Percentiles rank a stretch among this genome's conserved stretches.
Evolutionary conservation across 1,140 invertebrate genomes (phyloP).

Genomic region (Drosophila sproati): DNA sequence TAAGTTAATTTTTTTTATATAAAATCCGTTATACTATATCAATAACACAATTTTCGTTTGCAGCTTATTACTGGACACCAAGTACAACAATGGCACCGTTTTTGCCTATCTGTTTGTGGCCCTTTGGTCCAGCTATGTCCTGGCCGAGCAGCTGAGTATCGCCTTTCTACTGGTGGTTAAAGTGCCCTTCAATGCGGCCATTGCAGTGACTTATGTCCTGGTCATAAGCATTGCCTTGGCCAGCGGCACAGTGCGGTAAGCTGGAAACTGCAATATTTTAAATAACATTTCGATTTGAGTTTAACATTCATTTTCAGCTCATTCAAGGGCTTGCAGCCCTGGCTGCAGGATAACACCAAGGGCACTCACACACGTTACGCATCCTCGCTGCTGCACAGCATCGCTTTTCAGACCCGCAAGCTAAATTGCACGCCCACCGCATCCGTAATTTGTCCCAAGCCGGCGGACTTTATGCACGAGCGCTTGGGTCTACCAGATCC

Average conservation of each 20-base stretch:
- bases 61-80: constrained; percentile 71
- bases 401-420: constrained; percentile 86
- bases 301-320: constrained; percentile 85
- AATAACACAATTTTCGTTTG: not conserved
- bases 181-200: constrained; percentile 90
- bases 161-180: constrained; percentile 93
- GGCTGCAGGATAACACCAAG: constrained; percentile 92
- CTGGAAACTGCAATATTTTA: not conserved
- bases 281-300: not conserved
- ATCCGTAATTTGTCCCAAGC: constrained; percentile 80
- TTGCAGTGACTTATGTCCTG: constrained; percentile 91
- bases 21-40: not conserved
- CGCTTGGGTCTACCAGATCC: constrained; percentile 83
- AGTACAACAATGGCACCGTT: constrained; percentile 66
- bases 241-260: constrained; percentile 92
- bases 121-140: constrained; percentile 92
- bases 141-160: constrained; percentile 93
- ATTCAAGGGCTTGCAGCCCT: constrained; percentile 90
- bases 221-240: constrained; percentile 90
- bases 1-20: constrained; percentile 84
- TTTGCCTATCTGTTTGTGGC: constrained; percentile 87
- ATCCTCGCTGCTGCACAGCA: constrained; percentile 89
- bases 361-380: constrained; percentile 91
- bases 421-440: constrained; percentile 77
- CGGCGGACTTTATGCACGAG: constrained; percentile 80